Evolutionary conservation across 2,797 vertebrate genomes (phyloP).

Genomic region (Argentina silus): DNA sequence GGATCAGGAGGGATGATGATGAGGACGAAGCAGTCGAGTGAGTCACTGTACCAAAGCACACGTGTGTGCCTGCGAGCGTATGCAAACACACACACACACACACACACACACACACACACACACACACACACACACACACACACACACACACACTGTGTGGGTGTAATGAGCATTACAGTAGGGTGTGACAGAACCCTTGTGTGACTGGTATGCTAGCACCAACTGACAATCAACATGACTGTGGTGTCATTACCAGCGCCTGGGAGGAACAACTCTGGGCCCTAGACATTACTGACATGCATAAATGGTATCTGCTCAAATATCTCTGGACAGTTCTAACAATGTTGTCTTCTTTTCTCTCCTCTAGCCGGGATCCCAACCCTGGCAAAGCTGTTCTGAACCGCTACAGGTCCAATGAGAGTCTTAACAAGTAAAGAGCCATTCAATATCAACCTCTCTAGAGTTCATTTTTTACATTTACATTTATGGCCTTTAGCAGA

Average conservation of each 20-base stretch:
- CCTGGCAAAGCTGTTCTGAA: conserved; percentile 80
- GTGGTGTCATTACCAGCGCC: not conserved
- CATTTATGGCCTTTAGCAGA: too few relatives aligned
- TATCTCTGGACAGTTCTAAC: not conserved
- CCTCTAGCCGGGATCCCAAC: conserved; percentile 85
- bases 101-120: not conserved
- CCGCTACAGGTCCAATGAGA: conserved; percentile 78
- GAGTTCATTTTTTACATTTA: too few relatives aligned
- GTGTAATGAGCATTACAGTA: not conserved
- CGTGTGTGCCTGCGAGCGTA: too few relatives aligned
- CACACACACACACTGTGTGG: not conserved
- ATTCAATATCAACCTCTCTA: too few relatives aligned
- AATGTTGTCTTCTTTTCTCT: conserved; percentile 25
- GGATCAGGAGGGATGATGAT: conserved; percentile 85
- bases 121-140: not conserved
- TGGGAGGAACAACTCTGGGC: too few relatives aligned
- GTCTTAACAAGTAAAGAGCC: conserved; percentile 75
- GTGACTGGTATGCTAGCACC: conserved; percentile 16
- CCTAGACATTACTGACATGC: too few relatives aligned
- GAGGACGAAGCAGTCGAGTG: conserved; percentile 80
- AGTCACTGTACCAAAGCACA: conserved; percentile 46
- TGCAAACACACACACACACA: conserved; percentile 5
- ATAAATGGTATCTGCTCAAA: not conserved
- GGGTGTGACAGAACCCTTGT: conserved; percentile 10
- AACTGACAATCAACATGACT: not conserved